phyloP scores from a whole-genome alignment of 2,888 invertebrate species.

The Agelastica alni region DNA sequence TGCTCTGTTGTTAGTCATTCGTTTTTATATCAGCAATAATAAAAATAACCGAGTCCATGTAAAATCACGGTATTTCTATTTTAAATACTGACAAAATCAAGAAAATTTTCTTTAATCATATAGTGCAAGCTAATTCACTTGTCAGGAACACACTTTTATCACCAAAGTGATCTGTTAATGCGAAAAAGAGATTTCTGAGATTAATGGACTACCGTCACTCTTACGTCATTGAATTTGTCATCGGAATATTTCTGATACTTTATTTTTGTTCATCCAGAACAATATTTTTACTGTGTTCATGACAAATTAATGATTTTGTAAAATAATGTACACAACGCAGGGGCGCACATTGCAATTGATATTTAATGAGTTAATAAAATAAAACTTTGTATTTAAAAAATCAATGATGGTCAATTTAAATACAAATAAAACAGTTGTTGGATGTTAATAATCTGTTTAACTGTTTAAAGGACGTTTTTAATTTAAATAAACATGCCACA shows the following conservation, averaged over 20 bases:
- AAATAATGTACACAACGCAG: constrained; percentile 3
- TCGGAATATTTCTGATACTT: constrained; percentile 1
- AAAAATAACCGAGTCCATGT: too few species aligned
- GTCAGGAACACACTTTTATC: constrained; percentile 1
- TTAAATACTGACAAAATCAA: background rate
- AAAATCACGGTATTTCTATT: background rate
- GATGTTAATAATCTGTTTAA: too few species aligned
- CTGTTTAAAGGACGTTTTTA: too few species aligned
- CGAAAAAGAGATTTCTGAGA: background rate
- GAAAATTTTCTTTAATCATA: background rate
- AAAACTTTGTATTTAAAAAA: too few species aligned
- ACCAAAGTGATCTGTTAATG: constrained; percentile 4
- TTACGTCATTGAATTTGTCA: constrained; percentile 5
- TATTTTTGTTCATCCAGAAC: constrained; percentile 11
- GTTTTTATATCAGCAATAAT: too few species aligned
- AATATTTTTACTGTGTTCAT: constrained; percentile 1
- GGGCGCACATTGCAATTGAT: too few species aligned
- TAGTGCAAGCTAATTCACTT: background rate
- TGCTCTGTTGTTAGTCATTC: too few species aligned
- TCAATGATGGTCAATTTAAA: too few species aligned
- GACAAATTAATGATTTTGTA: constrained; percentile 9
- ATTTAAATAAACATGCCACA: too few species aligned
- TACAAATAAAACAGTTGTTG: too few species aligned
- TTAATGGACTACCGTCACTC: background rate
- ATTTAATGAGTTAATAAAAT: too few species aligned